Evolutionary conservation across 2,113 vertebrate species (phyloP).

Genomic region (Ardeotis arabs): DNA sequence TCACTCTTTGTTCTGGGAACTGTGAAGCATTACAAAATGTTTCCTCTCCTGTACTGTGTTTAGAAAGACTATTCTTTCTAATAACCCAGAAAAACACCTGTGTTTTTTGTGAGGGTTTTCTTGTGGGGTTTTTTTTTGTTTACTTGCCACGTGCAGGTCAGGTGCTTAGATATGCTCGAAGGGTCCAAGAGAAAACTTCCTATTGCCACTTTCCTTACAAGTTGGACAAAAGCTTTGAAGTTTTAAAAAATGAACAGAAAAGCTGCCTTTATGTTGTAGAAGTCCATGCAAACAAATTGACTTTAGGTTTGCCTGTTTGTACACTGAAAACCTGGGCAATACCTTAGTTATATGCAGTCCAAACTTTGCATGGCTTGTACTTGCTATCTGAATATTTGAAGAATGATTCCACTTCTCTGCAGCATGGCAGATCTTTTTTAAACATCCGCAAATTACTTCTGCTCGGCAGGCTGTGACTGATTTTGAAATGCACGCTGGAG

Average conservation of each 20-base stretch:
- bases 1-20: background rate
- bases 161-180: background rate
- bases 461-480: background rate
- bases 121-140: background rate
- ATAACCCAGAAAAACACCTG: background rate
- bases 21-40: background rate
- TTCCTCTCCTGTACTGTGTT: background rate
- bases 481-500: background rate
- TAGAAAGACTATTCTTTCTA: background rate
- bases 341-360: accelerated
- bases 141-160: background rate
- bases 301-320: background rate
- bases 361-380: background rate
- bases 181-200: background rate
- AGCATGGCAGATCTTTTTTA: background rate
- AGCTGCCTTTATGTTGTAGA: background rate
- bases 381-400: background rate
- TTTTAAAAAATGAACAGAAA: background rate
- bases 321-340: background rate
- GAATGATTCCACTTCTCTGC: background rate
- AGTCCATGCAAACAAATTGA: background rate
- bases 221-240: background rate
- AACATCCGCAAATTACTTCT: background rate
- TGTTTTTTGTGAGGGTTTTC: background rate
- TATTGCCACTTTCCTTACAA: background rate